These are phyloP conservation scores for Drosophila nigromelanica DNA, from an alignment of 1,140 invertebrate species.

Conservation along the genomic window DNA sequence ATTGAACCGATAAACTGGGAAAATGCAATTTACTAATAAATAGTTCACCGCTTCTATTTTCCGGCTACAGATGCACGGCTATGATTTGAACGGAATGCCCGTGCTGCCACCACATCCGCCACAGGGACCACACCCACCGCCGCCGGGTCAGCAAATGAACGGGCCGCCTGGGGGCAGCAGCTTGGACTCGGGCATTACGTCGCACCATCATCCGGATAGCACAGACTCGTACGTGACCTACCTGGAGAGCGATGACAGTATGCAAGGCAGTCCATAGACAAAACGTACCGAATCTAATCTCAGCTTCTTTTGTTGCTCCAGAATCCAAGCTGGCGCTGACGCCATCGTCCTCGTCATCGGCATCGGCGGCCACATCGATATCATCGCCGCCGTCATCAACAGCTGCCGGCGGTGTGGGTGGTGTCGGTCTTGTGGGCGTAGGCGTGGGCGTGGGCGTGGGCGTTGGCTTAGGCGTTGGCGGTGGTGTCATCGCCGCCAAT, in stretches of 20 bases:
- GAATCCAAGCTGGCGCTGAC: conserved; percentile 82
- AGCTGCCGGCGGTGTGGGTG: conserved; percentile 29
- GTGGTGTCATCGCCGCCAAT: conserved; percentile 42
- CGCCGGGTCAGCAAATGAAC: conserved; percentile 74
- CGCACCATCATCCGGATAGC: conserved; percentile 89
- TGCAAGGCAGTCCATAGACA: conserved; percentile 88
- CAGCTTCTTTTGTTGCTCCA: conserved; percentile 84
- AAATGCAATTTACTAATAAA: neutral
- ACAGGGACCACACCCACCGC: conserved; percentile 85
- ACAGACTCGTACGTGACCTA: conserved; percentile 95
- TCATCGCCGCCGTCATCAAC: conserved; percentile 73
- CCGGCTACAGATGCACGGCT: conserved; percentile 92
- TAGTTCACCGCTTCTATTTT: too few relatives aligned
- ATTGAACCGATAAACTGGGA: too few relatives aligned
- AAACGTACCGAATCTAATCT: conserved; percentile 82
- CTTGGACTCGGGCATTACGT: conserved; percentile 84
- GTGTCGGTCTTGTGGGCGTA: conserved; percentile 33
- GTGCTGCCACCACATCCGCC: conserved; percentile 84
- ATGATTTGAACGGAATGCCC: conserved; percentile 88
- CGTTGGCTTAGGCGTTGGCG: conserved; percentile 38
- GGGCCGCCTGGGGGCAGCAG: conserved; percentile 82
- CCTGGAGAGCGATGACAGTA: conserved; percentile 93
- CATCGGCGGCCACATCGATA: conserved; percentile 76
- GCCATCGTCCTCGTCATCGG: conserved; percentile 75
- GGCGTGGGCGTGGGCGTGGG: conserved; percentile 45